These are phyloP conservation scores for Anoplius nigerrimus DNA, from an alignment of 2,888 invertebrate species.

Conservation along the genomic window DNA sequence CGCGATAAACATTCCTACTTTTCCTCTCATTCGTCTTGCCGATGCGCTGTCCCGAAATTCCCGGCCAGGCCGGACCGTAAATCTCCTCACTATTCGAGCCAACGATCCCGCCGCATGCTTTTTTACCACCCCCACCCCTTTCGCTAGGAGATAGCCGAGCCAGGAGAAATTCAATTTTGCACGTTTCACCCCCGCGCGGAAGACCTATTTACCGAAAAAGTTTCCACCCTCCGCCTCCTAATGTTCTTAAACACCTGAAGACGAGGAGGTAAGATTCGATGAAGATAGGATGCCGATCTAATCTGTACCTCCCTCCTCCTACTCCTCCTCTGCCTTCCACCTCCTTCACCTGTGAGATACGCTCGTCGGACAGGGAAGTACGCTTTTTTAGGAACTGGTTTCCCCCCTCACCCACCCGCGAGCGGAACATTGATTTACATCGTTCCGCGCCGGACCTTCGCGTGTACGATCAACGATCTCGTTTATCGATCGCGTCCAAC, in stretches of 20 bases:
- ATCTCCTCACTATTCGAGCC: too few relatives aligned
- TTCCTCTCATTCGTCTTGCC: constrained; percentile 4
- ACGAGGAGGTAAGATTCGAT: too few relatives aligned
- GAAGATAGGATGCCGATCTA: too few relatives aligned
- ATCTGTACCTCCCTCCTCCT: not conserved
- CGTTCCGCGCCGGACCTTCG: constrained; percentile 26
- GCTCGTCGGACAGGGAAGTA: too few relatives aligned
- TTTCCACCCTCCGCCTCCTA: too few relatives aligned
- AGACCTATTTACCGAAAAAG: too few relatives aligned
- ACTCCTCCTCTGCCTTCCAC: not conserved
- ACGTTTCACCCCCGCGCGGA: too few relatives aligned
- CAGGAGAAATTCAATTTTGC: too few relatives aligned
- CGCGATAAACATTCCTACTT: constrained; percentile 2
- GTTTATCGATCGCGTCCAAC: constrained; percentile 35
- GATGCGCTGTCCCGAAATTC: not conserved
- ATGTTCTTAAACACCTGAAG: too few relatives aligned
- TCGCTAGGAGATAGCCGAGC: not conserved
- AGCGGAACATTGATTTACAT: constrained; percentile 37
- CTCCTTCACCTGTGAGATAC: not conserved
- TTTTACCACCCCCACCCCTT: not conserved
- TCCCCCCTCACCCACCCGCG: constrained; percentile 12
- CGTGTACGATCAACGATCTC: constrained; percentile 39
- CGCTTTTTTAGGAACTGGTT: constrained; percentile 16
- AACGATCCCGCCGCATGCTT: not conserved
- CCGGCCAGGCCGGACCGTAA: too few relatives aligned